Base-by-base conservation (phyloP, 2,113 vertebrate species). In the Cynopterus brachyotis region DNA sequence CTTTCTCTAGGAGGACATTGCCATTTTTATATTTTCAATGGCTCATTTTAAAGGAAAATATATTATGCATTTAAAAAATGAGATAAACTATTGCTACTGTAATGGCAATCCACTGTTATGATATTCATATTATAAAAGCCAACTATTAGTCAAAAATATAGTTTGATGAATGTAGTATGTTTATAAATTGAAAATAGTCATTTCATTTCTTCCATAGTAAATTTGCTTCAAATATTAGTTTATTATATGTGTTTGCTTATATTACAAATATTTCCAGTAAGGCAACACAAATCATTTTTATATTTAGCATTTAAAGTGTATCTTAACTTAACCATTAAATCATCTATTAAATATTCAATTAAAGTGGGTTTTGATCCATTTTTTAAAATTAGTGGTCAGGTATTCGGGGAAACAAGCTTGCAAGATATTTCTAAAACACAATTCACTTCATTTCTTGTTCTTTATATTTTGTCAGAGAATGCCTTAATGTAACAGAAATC, bases 401-500 rank as follows among this genome's bases (percentile, higher is more conserved):
- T 98, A 98, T 98, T 98, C 98, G 98, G 99, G 98, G 98, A 99
- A 98, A 98, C 89, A 97, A 97, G 97, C 98, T 98, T 98, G 98
- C 98, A 98, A 96, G 97, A 98, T 98, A 78, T 4, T 97, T 97
- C 96, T 98, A 97, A 98, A 98, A 97, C 99, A 97, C 98, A 98
- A 96, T 84, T 98, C 98, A 97, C 99, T 99, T 98, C 98, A 98
- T 99, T 99, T 99, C 98, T 98, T 98, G 98, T 98, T 60, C 98
- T 98, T 98, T 98, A 97, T 99, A 98, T 99, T 99, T 99, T 99
- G 99, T 99, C 98, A 99, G 99, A 99, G 98, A 98, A 99, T 97
- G 98, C 98, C 99, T 99, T 99, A 99, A 99, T 99, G 99, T 99
- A 99, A 98, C 98, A 98, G 98, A 99, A 99, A 99, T 99, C 99